A percentile compares a stretch with the other conserved stretches of the same genome.
phyloP scores from a whole-genome alignment of 1,140 invertebrate species.

The Bombus superbus region DNA sequence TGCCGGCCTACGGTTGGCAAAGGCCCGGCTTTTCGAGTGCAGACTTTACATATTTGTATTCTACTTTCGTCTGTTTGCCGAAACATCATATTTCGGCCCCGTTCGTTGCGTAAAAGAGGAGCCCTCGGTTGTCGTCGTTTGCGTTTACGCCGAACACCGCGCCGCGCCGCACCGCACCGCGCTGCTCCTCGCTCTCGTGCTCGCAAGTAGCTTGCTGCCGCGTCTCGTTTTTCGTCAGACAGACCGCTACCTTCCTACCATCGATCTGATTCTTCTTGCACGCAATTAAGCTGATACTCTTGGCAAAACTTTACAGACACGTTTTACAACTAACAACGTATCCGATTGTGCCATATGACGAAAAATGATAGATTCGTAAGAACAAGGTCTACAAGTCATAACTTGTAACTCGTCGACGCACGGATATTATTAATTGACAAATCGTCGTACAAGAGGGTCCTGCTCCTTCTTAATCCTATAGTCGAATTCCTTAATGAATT shows the following conservation, averaged over 20 bases:
- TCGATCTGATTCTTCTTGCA: background rate
- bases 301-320: too few relatives aligned
- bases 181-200: background rate
- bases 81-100: constrained; percentile 79
- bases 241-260: background rate
- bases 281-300: background rate
- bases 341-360: background rate
- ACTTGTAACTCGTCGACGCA: too few relatives aligned
- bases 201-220: background rate
- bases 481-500: background rate
- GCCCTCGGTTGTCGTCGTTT: constrained; percentile 42
- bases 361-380: too few relatives aligned
- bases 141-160: constrained; percentile 46
- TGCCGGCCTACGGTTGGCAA: constrained; percentile 47
- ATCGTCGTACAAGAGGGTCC: background rate
- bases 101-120: constrained; percentile 49
- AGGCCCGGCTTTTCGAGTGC: constrained; percentile 45
- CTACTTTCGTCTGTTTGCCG: constrained; percentile 78
- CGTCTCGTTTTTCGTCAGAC: background rate
- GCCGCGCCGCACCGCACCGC: background rate
- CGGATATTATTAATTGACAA: background rate
- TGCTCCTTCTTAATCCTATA: too few relatives aligned
- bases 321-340: too few relatives aligned
- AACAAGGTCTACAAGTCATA: too few relatives aligned
- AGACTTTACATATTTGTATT: constrained; percentile 77